A percentile compares a stretch with the other conserved stretches of the same genome.
These are phyloP conservation scores for Pharmacophagus antenor DNA, from an alignment of 2,888 invertebrate species.

Conservation along the genomic window DNA sequence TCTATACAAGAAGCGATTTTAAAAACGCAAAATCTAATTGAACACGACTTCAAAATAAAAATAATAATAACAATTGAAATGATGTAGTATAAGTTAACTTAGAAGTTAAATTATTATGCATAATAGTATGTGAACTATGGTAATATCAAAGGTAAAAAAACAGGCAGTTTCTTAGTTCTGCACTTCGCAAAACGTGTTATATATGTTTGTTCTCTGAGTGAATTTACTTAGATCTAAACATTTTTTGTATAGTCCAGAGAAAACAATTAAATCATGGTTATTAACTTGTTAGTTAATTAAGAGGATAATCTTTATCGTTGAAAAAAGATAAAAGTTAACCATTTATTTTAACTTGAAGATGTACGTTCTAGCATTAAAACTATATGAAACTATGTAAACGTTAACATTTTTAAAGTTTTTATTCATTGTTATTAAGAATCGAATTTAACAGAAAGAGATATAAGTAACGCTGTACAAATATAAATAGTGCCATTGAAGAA, in stretches of 20 bases:
- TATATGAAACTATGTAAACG: too few species aligned
- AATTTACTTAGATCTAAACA: neutral
- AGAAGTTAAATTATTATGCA: neutral
- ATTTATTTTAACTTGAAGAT: neutral
- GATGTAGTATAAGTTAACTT: neutral
- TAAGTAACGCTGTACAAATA: conserved; percentile 15
- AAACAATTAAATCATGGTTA: neutral
- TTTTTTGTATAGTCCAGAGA: neutral
- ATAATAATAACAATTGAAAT: neutral
- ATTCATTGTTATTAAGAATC: neutral
- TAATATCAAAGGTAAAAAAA: neutral
- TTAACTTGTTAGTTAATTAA: neutral
- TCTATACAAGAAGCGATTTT: neutral
- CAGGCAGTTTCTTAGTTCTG: neutral
- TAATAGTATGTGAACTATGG: neutral
- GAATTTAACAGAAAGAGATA: neutral
- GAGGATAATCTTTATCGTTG: neutral
- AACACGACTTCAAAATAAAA: neutral
- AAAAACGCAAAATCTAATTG: neutral
- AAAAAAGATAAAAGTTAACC: neutral
- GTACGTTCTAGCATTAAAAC: too few species aligned
- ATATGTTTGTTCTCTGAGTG: neutral
- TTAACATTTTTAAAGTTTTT: neutral
- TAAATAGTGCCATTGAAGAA: conserved; percentile 30
- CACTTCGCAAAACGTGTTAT: neutral